Conservation (phyloP, 53 echinoderm and acorn worm genomes). For the Paracentrotus lividus region DNA sequence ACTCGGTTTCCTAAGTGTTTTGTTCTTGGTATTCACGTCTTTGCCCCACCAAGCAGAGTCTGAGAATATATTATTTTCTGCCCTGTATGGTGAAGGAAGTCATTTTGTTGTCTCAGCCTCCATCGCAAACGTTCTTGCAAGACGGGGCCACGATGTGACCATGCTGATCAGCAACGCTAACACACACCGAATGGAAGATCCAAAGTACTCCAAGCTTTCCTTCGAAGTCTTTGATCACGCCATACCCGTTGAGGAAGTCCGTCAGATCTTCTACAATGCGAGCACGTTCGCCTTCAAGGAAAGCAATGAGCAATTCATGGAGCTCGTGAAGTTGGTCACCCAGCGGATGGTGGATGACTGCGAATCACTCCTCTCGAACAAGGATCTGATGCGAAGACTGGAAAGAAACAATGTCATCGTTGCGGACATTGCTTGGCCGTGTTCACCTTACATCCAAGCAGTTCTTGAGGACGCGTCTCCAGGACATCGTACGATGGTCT, state of each 20-base stretch:
- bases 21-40: not conserved
- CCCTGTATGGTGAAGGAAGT: conserved; percentile 52
- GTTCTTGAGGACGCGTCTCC: not conserved
- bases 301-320: not conserved
- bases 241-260: not conserved
- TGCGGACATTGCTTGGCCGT: conserved; percentile 31
- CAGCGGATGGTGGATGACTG: conserved; percentile 35
- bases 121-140: conserved; percentile 32
- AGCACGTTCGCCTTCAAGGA: not conserved
- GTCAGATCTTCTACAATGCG: not conserved
- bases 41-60: not conserved
- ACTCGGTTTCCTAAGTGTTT: not conserved
- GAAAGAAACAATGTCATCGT: not conserved
- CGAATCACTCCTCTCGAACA: conserved; percentile 8
- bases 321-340: not conserved
- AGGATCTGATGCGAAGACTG: not conserved
- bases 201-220: conserved; percentile 19
- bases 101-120: conserved; percentile 22
- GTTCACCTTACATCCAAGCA: not conserved
- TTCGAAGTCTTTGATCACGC: conserved; percentile 60
- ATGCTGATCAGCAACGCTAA: conserved; percentile 58
- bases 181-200: not conserved
- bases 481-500: conserved; percentile 31
- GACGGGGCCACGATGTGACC: conserved; percentile 51
- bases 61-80: conserved; percentile 34